Conservation (phyloP, 1,140 invertebrate genomes). For the Brachionus asplanchnoidis region DNA sequence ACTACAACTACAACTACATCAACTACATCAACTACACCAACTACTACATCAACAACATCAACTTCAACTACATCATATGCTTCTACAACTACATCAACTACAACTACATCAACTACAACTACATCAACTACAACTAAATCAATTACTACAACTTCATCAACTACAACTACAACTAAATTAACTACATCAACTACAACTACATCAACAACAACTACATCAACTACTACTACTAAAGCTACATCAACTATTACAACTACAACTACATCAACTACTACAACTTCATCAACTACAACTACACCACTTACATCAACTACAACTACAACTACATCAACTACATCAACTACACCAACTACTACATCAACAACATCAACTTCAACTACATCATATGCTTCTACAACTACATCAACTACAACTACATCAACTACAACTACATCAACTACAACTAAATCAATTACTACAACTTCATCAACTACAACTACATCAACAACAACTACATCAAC, state of each 20-base stretch:
- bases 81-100: background rate
- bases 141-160: background rate
- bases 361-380: background rate
- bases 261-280: no score
- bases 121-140: background rate
- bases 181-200: background rate
- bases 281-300: background rate
- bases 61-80: no score
- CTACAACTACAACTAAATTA: background rate
- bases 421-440: background rate
- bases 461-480: no score
- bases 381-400: background rate
- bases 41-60: no score
- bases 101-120: background rate
- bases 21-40: no score
- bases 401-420: background rate
- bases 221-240: no score
- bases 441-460: no score
- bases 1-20: no score
- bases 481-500: no score
- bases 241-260: background rate
- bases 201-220: background rate
- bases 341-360: background rate
- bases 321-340: background rate
- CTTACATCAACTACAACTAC: background rate